Evolutionary conservation across 2,113 vertebrate species (phyloP), one percentile per base, ranked within the genome.

Genomic region (Circaetus gallicus): DNA sequence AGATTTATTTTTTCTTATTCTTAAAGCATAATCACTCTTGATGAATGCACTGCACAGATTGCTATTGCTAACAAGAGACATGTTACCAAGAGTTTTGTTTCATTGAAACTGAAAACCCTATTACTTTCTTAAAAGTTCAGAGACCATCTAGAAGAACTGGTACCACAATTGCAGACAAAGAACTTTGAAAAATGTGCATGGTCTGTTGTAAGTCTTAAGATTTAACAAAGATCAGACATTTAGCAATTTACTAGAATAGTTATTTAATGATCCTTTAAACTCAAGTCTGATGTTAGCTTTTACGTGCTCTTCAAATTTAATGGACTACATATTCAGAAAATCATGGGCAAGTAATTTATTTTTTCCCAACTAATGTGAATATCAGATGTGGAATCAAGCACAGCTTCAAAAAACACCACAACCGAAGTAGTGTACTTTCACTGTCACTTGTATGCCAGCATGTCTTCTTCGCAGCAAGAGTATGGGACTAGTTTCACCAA

Each of bases 1-100:
- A 79, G 73, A 92, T 96, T 91, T 87, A 47, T 86, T 85, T 84
- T 82, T 82, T 82, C 69, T 82, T 95, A 61, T 93, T 94, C 90
- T 74, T 58, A 76, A 92, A 80, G 34, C 86, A 65, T 43, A 86
- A 88, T 88, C 22, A 71, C 25, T 22, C 70, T 94, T 91, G 66
- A 74, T 81, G 71, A 95, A 92, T 49, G 43, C 36, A 65, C 36
- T 81, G 29, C 55, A 71, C 77, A 95, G 92, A 92, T 25, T 79
- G 80, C 86, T 81, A 81, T 42, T 77, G 85, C 24, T 79, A 91
- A 86, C 55, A 82, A 81, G 47, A 76, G 25, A 34, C 36, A 65
- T 13, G 11, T 47, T 65, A 82, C 77, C 56, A 58, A 80, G 73
- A 88, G 21, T 31, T 87, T 72, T 31, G 61, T 67, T 83, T 66